Conservation (phyloP, 2,797 vertebrate genomes). For the Arnoldichthys spilopterus region DNA sequence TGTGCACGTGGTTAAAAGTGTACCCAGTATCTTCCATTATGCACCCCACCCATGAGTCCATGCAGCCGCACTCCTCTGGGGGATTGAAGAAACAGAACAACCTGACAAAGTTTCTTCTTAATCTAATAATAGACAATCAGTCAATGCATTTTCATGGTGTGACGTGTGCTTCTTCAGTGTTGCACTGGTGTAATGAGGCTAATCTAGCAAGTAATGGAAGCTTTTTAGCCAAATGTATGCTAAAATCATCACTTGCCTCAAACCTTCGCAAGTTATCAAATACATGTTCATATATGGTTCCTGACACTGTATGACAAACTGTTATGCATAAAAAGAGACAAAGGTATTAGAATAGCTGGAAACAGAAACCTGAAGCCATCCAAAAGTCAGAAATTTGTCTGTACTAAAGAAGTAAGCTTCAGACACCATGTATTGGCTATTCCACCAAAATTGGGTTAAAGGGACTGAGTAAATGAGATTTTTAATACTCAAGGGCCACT, state of each 20-base stretch:
- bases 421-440: neutral
- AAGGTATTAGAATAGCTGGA: neutral
- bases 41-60: constrained; percentile 87
- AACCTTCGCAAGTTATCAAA: neutral
- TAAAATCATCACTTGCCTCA: no score
- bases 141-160: no score
- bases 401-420: neutral
- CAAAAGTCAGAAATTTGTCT: neutral
- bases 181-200: no score
- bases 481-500: neutral
- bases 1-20: neutral
- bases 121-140: no score
- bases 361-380: neutral
- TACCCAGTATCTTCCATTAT: constrained; percentile 92
- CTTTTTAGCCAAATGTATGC: no score
- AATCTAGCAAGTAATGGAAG: no score
- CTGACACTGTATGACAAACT: neutral
- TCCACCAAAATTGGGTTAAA: neutral
- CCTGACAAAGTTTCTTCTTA: neutral
- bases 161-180: no score
- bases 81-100: constrained; percentile 28
- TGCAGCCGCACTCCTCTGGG: constrained; percentile 86
- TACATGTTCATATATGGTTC: neutral
- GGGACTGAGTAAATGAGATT: neutral
- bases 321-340: neutral